A percentile compares a stretch with the other conserved stretches of the same genome.
Evolutionary conservation across 2,888 invertebrate species (phyloP).

Genomic region (Rhimphoctona megacephalus): DNA sequence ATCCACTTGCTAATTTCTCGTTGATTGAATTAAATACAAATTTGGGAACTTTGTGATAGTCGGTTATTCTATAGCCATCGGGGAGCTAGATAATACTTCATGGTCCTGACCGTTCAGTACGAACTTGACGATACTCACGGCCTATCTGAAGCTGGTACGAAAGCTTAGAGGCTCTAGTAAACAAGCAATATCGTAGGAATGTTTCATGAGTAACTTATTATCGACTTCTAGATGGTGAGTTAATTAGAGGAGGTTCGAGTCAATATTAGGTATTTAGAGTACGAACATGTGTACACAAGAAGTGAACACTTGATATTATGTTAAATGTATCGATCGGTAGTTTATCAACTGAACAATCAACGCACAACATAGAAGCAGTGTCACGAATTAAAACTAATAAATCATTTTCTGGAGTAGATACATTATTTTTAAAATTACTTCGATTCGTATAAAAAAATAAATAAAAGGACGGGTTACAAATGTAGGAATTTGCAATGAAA

Average conservation of each 20-base stretch:
- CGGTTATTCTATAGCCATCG: constrained; percentile 3
- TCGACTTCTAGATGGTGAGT: constrained; percentile 13
- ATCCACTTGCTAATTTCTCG: constrained; percentile 30
- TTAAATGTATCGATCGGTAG: too few relatives aligned
- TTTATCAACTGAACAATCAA: too few relatives aligned
- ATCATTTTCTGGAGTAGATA: too few relatives aligned
- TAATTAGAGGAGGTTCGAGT: not conserved
- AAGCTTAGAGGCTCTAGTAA: too few relatives aligned
- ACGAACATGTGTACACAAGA: too few relatives aligned
- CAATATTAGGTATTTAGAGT: constrained; percentile 1
- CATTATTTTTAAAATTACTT: too few relatives aligned
- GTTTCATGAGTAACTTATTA: constrained; percentile 12
- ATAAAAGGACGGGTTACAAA: too few relatives aligned
- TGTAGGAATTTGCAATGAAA: not conserved
- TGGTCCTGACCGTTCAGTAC: not conserved
- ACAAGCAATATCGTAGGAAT: not conserved
- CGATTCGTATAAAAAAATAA: too few relatives aligned
- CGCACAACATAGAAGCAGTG: too few relatives aligned
- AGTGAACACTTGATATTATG: too few relatives aligned
- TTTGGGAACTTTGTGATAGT: constrained; percentile 21
- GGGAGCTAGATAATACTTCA: constrained; percentile 43
- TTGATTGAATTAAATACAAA: constrained; percentile 40
- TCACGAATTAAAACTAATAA: too few relatives aligned
- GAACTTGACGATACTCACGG: constrained; percentile 24
- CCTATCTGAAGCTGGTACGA: too few relatives aligned